Evolutionary conservation across 2,797 vertebrate species (phyloP).

Genomic region (Anolis apletophallus): DNA sequence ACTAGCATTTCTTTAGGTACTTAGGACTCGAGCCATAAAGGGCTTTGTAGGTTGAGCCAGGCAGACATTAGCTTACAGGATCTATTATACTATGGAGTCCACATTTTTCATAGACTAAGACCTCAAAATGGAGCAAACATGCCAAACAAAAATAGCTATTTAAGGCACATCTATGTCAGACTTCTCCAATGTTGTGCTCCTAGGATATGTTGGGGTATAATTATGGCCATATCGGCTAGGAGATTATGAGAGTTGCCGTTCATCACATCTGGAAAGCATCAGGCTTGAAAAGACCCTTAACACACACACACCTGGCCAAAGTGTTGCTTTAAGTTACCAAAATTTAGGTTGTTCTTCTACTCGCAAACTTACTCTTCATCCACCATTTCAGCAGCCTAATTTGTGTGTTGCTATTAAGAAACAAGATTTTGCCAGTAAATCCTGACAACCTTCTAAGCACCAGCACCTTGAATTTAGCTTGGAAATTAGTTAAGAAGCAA

Average conservation of each 20-base stretch:
- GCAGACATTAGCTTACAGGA: background rate
- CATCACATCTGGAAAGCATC: background rate
- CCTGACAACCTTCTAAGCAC: background rate
- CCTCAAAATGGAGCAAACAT: background rate
- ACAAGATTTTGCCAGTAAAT: background rate
- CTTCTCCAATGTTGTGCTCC: background rate
- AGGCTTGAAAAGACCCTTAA: background rate
- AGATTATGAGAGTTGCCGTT: background rate
- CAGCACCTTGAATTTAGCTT: background rate
- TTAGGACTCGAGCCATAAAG: background rate
- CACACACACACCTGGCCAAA: background rate
- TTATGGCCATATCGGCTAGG: background rate
- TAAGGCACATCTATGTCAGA: too few species aligned
- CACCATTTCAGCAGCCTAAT: background rate
- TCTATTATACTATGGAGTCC: background rate
- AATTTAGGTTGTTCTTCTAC: background rate
- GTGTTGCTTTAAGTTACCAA: background rate
- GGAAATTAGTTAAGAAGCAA: background rate
- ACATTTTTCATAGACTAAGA: background rate
- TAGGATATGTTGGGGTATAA: background rate
- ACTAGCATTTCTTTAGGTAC: background rate
- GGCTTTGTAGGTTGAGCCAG: background rate
- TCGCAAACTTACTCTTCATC: background rate
- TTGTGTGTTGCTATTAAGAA: background rate
- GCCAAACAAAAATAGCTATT: background rate